A percentile compares a stretch with the other conserved stretches of the same genome.
These are phyloP conservation scores for Chymomyza costata DNA, from an alignment of 1,140 invertebrate genomes.

Conservation along the genomic window DNA sequence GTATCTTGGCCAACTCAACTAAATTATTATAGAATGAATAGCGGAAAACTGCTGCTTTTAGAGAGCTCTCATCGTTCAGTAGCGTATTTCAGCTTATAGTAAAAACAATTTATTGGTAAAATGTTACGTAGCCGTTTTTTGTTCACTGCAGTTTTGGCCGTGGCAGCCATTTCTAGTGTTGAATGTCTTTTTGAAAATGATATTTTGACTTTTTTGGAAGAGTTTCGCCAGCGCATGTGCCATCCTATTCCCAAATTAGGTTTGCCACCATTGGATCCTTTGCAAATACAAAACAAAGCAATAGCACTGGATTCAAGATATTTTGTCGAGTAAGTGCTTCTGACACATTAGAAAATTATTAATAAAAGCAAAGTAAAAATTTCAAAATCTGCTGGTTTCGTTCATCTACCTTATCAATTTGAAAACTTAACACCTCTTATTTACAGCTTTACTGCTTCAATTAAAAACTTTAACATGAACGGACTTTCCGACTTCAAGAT, in stretches of 20 bases:
- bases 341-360: neutral
- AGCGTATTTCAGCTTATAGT: constrained; percentile 6
- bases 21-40: too few species aligned
- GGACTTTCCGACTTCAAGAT: constrained; percentile 58
- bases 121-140: constrained; percentile 10
- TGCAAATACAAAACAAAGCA: constrained; percentile 35
- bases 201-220: constrained; percentile 42
- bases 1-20: constrained; percentile 41
- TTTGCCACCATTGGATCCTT: constrained; percentile 57
- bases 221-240: constrained; percentile 59
- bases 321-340: constrained; percentile 51
- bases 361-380: neutral
- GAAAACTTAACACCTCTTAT: neutral
- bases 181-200: constrained; percentile 32
- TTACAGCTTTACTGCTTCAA: constrained; percentile 52
- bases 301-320: constrained; percentile 51
- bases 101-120: constrained; percentile 21
- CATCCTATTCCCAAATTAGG: constrained; percentile 65
- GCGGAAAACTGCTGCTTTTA: too few species aligned
- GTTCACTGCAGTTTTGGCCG: constrained; percentile 28
- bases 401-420: neutral
- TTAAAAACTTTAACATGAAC: constrained; percentile 47
- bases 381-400: too few species aligned
- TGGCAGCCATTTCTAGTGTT: constrained; percentile 22
- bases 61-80: constrained; percentile 32